These are phyloP conservation scores for Zygothrica quintamaculata DNA, from an alignment of 2,888 invertebrate genomes.

Conservation along the genomic window DNA sequence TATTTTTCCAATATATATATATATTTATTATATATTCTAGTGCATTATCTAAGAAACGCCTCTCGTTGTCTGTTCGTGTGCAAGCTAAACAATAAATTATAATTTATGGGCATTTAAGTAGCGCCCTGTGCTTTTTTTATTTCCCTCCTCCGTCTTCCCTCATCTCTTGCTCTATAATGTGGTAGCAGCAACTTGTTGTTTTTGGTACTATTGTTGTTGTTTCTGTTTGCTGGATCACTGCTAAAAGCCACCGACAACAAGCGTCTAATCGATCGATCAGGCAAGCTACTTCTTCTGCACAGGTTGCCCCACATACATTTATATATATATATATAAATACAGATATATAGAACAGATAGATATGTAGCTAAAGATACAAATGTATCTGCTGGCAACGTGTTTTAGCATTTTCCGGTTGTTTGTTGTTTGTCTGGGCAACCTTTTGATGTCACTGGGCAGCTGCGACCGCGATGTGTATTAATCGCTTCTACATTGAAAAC, in stretches of 20 bases:
- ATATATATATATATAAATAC: slow-evolving; percentile 51
- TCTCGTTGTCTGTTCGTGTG: slow-evolving; percentile 30
- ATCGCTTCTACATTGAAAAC: slow-evolving; percentile 75
- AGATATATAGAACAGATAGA: slow-evolving; percentile 44
- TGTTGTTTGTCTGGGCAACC: slow-evolving; percentile 52
- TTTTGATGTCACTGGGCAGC: slow-evolving; percentile 79
- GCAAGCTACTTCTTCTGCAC: slow-evolving; percentile 52
- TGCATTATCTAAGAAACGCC: slow-evolving; percentile 16
- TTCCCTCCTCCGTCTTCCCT: background rate
- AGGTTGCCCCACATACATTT: slow-evolving; percentile 68
- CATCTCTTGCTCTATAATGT: slow-evolving; percentile 47
- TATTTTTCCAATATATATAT: background rate
- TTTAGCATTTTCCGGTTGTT: slow-evolving; percentile 60
- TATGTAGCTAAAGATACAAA: slow-evolving; percentile 55
- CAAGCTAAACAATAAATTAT: slow-evolving; percentile 71
- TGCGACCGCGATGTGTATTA: slow-evolving; percentile 77
- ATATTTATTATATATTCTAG: background rate
- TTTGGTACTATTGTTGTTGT: slow-evolving; percentile 11
- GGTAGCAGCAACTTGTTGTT: slow-evolving; percentile 41
- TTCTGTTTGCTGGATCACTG: slow-evolving; percentile 40
- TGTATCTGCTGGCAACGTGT: slow-evolving; percentile 46
- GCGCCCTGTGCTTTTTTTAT: slow-evolving; percentile 47
- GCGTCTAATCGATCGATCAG: slow-evolving; percentile 75
- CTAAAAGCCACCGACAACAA: slow-evolving; percentile 65
- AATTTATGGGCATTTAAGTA: slow-evolving; percentile 79